Evolutionary conservation across 2,113 vertebrate genomes (phyloP).

Genomic region (Nerophis ophidion): DNA sequence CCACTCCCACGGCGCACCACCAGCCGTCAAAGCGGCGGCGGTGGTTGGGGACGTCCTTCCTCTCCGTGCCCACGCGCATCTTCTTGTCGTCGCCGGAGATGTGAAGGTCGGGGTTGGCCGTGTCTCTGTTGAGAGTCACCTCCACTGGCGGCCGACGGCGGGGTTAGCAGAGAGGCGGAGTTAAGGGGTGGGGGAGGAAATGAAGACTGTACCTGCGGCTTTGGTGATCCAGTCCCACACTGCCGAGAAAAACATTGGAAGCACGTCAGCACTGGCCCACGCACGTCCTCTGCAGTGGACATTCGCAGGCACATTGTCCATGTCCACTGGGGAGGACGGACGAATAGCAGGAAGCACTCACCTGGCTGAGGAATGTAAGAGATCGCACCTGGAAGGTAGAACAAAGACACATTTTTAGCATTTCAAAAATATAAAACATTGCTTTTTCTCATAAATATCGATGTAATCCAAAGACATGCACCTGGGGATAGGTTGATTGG

Average conservation of each 20-base stretch:
- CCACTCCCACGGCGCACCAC: constrained; percentile 71
- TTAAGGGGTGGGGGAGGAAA: neutral
- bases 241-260: constrained; percentile 27
- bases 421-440: neutral
- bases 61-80: constrained; percentile 81
- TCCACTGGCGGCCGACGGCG: constrained; percentile 68
- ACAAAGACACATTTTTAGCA: no score
- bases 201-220: constrained; percentile 60
- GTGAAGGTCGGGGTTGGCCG: constrained; percentile 77
- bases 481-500: no score
- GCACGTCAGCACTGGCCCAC: no score
- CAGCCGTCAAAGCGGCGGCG: constrained; percentile 72
- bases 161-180: neutral
- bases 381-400: constrained; percentile 55
- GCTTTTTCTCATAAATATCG: no score
- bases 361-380: constrained; percentile 70
- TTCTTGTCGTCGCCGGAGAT: constrained; percentile 80
- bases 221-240: constrained; percentile 75
- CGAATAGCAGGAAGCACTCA: constrained; percentile 25
- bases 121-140: constrained; percentile 72
- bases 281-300: no score
- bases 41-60: constrained; percentile 72
- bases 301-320: no score
- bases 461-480: no score
- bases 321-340: neutral